Conservation (phyloP, 2,113 vertebrate genomes). For the Nipponia nippon region DNA sequence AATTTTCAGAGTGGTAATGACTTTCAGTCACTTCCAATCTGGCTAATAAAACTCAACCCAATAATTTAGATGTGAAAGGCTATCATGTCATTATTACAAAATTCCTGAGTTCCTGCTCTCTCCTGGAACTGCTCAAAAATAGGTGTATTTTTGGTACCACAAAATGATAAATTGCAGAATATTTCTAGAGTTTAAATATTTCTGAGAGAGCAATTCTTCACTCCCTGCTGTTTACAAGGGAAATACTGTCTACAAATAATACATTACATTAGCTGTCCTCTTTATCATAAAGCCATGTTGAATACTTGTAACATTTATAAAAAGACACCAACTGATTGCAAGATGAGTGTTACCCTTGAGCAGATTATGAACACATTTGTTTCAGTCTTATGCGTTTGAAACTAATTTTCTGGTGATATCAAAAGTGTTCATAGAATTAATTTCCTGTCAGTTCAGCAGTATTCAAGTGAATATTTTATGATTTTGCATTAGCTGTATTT, state of each 20-base stretch:
- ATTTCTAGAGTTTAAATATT: conserved; percentile 78
- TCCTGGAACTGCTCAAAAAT: conserved; percentile 7
- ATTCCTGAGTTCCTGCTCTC: not conserved
- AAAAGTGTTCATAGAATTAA: conserved; percentile 88
- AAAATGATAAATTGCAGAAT: conserved; percentile 71
- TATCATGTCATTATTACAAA: not conserved
- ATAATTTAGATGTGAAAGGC: conserved; percentile 17
- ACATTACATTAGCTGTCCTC: conserved; percentile 76
- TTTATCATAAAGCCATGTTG: conserved; percentile 79
- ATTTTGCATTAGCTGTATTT: conserved; percentile 95
- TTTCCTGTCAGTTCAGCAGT: conserved; percentile 88
- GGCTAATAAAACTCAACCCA: not conserved
- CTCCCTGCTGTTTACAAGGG: conserved; percentile 79
- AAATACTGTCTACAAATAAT: conserved; percentile 80
- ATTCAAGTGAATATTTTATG: conserved; percentile 95
- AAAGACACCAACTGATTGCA: conserved; percentile 80
- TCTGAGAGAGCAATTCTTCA: conserved; percentile 71
- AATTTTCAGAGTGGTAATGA: not conserved
- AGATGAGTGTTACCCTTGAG: conserved; percentile 84
- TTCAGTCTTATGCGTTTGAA: conserved; percentile 83
- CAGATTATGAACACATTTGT: conserved; percentile 87
- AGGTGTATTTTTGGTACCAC: conserved; percentile 22
- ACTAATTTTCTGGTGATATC: conserved; percentile 88
- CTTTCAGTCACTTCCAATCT: conserved; percentile 28
- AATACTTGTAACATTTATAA: conserved; percentile 82